phyloP scores from a whole-genome alignment of 2,797 vertebrate species.

The Graptemys geographica region DNA sequence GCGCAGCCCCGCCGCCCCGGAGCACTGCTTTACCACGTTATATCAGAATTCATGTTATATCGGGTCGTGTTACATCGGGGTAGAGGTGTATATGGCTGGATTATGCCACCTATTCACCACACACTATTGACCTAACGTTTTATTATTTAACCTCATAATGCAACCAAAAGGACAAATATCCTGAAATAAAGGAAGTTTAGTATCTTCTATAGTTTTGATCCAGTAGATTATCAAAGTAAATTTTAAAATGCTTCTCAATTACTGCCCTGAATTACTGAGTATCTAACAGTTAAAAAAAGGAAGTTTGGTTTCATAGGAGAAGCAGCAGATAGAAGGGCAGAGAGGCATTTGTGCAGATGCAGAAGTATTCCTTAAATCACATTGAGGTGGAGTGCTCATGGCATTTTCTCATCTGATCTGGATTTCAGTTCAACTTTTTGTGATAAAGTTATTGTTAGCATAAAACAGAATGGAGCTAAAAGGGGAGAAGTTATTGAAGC shows the following conservation, averaged over 20 bases:
- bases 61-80: no score
- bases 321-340: neutral
- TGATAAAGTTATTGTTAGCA: neutral
- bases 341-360: accelerated
- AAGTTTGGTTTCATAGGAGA: neutral
- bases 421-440: neutral
- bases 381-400: neutral
- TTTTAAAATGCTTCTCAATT: no score
- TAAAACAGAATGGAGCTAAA: no score
- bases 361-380: neutral
- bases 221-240: no score
- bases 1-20: no score
- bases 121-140: neutral
- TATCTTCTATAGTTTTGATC: no score
- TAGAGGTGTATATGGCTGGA: neutral
- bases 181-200: no score
- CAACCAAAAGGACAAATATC: no score
- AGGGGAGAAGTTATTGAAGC: neutral
- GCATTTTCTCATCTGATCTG: neutral
- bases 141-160: no score
- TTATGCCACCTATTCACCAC: neutral
- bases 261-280: no score
- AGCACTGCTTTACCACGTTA: no score
- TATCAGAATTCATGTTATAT: no score
- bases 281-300: neutral